Evolutionary conservation across 2,113 vertebrate genomes (phyloP).

Genomic region (Megalops atlanticus): DNA sequence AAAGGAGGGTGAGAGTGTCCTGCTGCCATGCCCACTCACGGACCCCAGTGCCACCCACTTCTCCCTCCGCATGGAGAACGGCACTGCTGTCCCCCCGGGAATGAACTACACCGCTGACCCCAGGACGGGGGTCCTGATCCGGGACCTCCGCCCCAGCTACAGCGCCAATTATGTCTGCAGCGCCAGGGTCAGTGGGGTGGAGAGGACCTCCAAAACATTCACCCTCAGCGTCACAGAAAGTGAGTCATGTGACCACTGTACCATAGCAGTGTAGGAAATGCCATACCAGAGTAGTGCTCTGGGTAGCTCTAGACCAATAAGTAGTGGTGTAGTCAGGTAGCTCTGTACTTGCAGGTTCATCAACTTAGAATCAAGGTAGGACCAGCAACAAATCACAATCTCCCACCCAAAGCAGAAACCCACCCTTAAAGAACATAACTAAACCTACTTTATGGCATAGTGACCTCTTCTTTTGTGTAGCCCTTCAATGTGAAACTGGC

Average conservation of each 20-base stretch:
- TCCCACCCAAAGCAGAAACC: too few relatives aligned
- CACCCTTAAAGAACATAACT: too few relatives aligned
- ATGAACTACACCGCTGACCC: slow-evolving; percentile 59
- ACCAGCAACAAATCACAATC: background rate
- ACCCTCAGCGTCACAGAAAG: slow-evolving; percentile 65
- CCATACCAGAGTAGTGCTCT: too few relatives aligned
- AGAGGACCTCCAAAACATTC: slow-evolving; percentile 48
- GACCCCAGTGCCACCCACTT: slow-evolving; percentile 55
- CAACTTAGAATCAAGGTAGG: background rate
- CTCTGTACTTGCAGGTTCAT: background rate
- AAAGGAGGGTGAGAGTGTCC: slow-evolving; percentile 51
- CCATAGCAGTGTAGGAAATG: background rate
- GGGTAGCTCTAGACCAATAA: background rate
- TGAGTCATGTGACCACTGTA: slow-evolving; percentile 60
- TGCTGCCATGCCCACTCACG: slow-evolving; percentile 60
- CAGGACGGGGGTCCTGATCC: slow-evolving; percentile 70
- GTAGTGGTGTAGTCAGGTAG: background rate
- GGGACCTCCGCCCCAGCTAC: slow-evolving; percentile 52
- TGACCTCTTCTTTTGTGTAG: too few relatives aligned
- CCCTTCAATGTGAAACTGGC: too few relatives aligned
- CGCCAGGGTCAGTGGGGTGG: slow-evolving; percentile 49
- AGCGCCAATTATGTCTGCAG: slow-evolving; percentile 67
- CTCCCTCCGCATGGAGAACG: slow-evolving; percentile 44
- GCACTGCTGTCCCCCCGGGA: slow-evolving; percentile 26
- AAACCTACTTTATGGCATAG: too few relatives aligned